Percentiles rank a stretch among this genome's conserved stretches.
Evolutionary conservation across 1,140 invertebrate genomes (phyloP).

Genomic region (Bombus sylvicola): DNA sequence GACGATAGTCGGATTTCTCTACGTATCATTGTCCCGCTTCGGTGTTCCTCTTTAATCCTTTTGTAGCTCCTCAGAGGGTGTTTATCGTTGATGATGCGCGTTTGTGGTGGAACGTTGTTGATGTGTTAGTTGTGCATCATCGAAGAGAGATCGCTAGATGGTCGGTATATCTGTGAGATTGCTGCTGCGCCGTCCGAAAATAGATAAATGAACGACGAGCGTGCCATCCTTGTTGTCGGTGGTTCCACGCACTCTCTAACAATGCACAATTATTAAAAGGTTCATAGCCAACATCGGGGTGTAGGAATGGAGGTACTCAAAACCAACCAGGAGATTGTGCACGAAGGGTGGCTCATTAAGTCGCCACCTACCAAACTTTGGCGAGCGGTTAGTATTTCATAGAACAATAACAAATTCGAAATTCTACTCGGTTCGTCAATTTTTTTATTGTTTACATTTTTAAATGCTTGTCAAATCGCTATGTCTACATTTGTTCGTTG

Average conservation of each 20-base stretch:
- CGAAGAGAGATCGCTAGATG: conserved; percentile 21
- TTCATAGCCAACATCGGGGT: background rate
- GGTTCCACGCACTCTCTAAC: conserved; percentile 44
- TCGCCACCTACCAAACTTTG: conserved; percentile 95
- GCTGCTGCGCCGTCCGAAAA: conserved; percentile 65
- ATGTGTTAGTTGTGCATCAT: conserved; percentile 43
- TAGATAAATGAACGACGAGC: conserved; percentile 68
- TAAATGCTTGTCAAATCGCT: conserved; percentile 5
- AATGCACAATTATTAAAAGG: conserved; percentile 49
- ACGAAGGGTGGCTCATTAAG: conserved; percentile 96
- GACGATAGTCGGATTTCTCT: conserved; percentile 41
- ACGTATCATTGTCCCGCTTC: conserved; percentile 14
- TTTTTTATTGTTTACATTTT: conserved; percentile 56
- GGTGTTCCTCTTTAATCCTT: conserved; percentile 37
- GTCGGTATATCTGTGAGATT: conserved; percentile 45
- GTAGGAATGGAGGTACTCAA: conserved; percentile 74
- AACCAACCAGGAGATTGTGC: conserved; percentile 85
- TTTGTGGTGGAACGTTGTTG: conserved; percentile 3
- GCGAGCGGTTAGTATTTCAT: conserved; percentile 89
- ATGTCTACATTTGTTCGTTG: background rate
- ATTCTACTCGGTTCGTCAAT: background rate
- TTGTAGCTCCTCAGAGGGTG: conserved; percentile 35
- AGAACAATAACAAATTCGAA: background rate
- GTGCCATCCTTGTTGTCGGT: conserved; percentile 57
- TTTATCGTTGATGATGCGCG: conserved; percentile 16